Percentiles rank a stretch among this genome's conserved stretches.
Evolutionary conservation across 2,113 vertebrate genomes (phyloP).

Genomic region (Diadophis punctatus): DNA sequence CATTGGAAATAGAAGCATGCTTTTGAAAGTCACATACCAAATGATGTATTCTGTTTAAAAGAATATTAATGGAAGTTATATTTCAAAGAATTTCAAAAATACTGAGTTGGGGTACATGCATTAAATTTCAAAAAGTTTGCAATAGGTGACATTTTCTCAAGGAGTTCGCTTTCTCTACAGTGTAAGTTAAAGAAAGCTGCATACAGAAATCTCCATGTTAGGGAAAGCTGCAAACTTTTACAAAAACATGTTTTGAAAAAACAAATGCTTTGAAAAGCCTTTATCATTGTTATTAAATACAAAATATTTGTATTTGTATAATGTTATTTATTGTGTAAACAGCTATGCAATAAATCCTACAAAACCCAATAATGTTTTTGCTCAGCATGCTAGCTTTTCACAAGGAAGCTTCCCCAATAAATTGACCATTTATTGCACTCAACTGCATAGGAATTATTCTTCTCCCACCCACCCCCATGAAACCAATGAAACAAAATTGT

Average conservation of each 20-base stretch:
- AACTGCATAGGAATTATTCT: accelerated
- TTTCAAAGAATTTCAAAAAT: not conserved
- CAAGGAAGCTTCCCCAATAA: not conserved
- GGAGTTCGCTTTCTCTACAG: not conserved
- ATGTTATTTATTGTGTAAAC: not conserved
- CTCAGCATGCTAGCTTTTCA: not conserved
- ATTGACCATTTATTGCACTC: accelerated
- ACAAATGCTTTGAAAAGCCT: not conserved
- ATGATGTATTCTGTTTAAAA: not conserved
- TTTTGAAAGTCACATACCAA: not conserved
- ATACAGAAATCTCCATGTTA: not conserved
- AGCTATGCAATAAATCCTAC: not conserved
- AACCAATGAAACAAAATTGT: not conserved
- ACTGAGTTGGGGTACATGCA: not conserved
- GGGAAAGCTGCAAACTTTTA: not conserved
- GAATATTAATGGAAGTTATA: not conserved
- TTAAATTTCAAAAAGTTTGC: not conserved
- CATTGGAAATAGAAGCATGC: not conserved
- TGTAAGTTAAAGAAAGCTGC: not conserved
- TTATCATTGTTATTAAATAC: not conserved
- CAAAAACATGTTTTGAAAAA: not conserved
- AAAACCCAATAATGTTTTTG: not conserved
- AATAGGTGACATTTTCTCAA: not conserved
- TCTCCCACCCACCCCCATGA: not conserved
- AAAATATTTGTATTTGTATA: not conserved